Conservation (phyloP, 2,888 invertebrate species). For the Lypha dubia region DNA sequence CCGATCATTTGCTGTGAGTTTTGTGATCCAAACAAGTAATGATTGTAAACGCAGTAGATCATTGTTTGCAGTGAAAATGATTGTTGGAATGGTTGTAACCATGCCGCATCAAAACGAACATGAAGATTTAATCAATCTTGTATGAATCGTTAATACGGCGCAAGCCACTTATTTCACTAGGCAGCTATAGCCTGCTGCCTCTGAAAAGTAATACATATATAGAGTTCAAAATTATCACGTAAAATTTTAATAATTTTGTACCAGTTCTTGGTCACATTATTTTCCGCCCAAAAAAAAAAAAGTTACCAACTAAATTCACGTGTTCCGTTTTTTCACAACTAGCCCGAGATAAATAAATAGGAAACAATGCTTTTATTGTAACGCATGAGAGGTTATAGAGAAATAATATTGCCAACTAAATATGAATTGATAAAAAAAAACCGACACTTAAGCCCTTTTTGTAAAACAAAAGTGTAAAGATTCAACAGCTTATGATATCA, state of each 20-base stretch:
- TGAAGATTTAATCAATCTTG: no score
- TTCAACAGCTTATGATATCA: constrained; percentile 60
- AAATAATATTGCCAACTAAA: constrained; percentile 46
- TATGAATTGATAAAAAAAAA: constrained; percentile 6
- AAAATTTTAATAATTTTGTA: neutral
- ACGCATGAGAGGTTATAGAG: constrained; percentile 33
- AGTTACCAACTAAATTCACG: constrained; percentile 16
- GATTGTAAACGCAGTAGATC: no score
- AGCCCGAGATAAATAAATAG: neutral
- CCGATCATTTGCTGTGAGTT: no score
- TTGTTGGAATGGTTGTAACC: no score
- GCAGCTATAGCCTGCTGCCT: no score
- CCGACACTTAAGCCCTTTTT: constrained; percentile 33
- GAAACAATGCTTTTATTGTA: neutral
- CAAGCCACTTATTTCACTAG: no score
- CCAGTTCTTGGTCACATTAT: neutral
- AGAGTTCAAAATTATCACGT: no score
- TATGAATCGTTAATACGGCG: no score
- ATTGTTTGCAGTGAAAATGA: no score
- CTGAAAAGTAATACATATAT: no score
- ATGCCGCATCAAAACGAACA: no score
- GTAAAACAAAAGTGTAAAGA: constrained; percentile 1
- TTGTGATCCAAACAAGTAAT: no score
- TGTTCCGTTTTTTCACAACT: constrained; percentile 28
- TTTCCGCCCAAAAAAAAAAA: neutral